Base-by-base conservation (phyloP, 2,888 invertebrate species). In the Mactromeris polynyma region DNA sequence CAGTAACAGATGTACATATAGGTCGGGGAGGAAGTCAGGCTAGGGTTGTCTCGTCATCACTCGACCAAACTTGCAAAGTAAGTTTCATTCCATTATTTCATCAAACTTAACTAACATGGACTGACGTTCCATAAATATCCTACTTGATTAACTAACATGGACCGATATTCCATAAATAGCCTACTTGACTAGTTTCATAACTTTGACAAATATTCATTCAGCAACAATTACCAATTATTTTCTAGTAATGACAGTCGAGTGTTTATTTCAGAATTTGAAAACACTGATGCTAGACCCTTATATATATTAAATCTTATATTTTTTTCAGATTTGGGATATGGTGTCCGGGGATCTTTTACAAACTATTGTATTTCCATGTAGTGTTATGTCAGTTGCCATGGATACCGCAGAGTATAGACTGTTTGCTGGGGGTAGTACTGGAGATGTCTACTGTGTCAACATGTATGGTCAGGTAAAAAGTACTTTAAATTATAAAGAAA, bases 51-150 rank as follows among this genome's bases (percentile, higher is more conserved):
- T 98, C 99, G 0, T 98, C 98, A 4, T 99, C 99, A 0, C 96
- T 98, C 84, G 99, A 99, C 96, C 97, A 98, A 94, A 98, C 98
- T 17, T 98, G 98, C 94, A 98, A 98, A 96, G 97, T 96, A 92
- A 90, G 17, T 0, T 7, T 40, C 40, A 40, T 42, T 42, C 42
- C 11, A 42, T 33, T 33, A 19, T 26, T 31, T 33, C 26, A 64
- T 64, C 14, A 7, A 64, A 64, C 26, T 64, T 11, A 17, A 64
- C n/a, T n/a, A n/a, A n/a, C n/a, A n/a, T n/a, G n/a, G n/a, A n/a
- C n/a, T n/a, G n/a, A n/a, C n/a, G n/a, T n/a, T n/a, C n/a, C n/a
- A 42, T 42, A 42, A 42, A 42, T 42, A 42, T 7, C 42, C n/a
- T 7, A 11, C 42, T 11, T 42, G 42, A 42, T 4, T 42, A 7